A percentile compares a stretch with the other conserved stretches of the same genome.
Evolutionary conservation across 1,140 invertebrate species (phyloP).

Genomic region (Probaryconus sp.): DNA sequence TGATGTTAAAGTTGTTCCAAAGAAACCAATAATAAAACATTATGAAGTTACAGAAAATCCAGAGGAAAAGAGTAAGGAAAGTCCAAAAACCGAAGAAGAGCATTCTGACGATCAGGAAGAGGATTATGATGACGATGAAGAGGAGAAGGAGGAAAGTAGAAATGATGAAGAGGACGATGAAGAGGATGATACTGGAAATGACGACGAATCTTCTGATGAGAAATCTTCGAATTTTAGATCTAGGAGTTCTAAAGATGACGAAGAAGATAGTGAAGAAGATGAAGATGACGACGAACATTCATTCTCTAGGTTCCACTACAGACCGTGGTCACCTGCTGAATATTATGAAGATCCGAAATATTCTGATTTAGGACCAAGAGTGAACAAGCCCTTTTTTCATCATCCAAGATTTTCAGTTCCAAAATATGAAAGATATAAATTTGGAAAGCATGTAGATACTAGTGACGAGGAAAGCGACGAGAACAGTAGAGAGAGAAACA

Average conservation of each 20-base stretch:
- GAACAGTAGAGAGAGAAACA: constrained; percentile 52
- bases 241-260: constrained; percentile 22
- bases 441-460: constrained; percentile 27
- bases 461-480: constrained; percentile 57
- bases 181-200: no score
- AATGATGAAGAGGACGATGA: no score
- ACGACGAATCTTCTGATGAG: constrained; percentile 20
- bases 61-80: constrained; percentile 21
- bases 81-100: constrained; percentile 27
- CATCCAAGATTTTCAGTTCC: constrained; percentile 66
- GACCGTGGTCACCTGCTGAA: constrained; percentile 69
- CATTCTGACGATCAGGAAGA: constrained; percentile 6
- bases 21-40: constrained; percentile 49
- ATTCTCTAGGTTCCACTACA: constrained; percentile 53
- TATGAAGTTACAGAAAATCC: constrained; percentile 54
- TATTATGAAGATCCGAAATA: constrained; percentile 69
- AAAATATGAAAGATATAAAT: constrained; percentile 31
- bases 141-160: no score
- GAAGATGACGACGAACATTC: constrained; percentile 36
- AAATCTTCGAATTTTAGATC: neutral
- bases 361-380: constrained; percentile 66
- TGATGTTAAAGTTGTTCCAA: constrained; percentile 1
- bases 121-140: no score
- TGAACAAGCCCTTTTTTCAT: constrained; percentile 71
- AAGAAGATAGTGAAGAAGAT: constrained; percentile 28